A percentile compares a stretch with the other conserved stretches of the same genome.
phyloP scores from a whole-genome alignment of 2,888 invertebrate genomes.

The Meteorus cinctellus region DNA sequence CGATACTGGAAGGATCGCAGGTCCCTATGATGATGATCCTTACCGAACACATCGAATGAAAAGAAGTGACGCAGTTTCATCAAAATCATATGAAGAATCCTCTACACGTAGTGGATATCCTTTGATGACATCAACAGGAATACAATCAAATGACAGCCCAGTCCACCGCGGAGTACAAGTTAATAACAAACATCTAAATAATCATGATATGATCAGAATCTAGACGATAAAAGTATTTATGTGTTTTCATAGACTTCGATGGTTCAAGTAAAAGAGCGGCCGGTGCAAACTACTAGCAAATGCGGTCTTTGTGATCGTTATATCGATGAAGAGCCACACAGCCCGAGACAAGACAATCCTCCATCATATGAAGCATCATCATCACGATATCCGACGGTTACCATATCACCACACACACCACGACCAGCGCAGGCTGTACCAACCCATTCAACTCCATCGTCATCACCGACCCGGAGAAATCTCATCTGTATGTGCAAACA shows the following conservation, averaged over 20 bases:
- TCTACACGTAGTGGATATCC: slow-evolving; percentile 52
- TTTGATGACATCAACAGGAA: slow-evolving; percentile 46
- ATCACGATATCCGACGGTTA: slow-evolving; percentile 23
- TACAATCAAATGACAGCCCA: slow-evolving; percentile 55
- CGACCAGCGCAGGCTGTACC: slow-evolving; percentile 16
- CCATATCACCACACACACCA: slow-evolving; percentile 13
- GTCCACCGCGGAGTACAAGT: slow-evolving; percentile 51
- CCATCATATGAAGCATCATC: slow-evolving; percentile 2
- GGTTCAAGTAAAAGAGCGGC: slow-evolving; percentile 55
- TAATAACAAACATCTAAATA: slow-evolving; percentile 21
- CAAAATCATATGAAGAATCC: slow-evolving; percentile 57
- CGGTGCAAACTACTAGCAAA: slow-evolving; percentile 59
- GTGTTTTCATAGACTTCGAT: slow-evolving; percentile 55
- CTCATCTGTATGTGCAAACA: neutral
- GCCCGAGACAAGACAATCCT: neutral
- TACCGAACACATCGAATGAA: slow-evolving; percentile 50
- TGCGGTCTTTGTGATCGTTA: slow-evolving; percentile 59
- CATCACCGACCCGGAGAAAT: neutral
- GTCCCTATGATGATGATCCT: slow-evolving; percentile 41
- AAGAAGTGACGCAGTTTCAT: slow-evolving; percentile 48
- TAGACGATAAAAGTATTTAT: slow-evolving; percentile 13
- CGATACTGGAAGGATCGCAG: slow-evolving; percentile 43
- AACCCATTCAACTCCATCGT: slow-evolving; percentile 2
- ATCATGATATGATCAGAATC: neutral
- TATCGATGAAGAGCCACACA: slow-evolving; percentile 42